A percentile compares a stretch with the other conserved stretches of the same genome.
Conservation (phyloP, 30 jellyfish, hydroid and myxozoan genomes). For the Aurelia sp. region DNA sequence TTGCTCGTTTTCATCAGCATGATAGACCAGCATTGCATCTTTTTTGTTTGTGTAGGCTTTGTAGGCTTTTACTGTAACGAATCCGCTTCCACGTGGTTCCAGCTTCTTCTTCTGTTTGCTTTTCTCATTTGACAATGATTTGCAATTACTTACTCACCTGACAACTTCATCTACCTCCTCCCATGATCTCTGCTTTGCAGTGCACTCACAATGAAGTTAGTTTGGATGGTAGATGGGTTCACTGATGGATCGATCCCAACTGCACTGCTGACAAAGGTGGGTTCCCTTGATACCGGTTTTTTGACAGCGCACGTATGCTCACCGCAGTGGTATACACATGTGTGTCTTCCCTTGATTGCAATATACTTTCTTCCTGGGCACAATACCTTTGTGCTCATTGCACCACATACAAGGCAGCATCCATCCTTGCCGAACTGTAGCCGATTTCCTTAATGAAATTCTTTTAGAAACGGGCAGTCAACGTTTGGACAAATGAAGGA, state of each 20-base stretch:
- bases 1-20: background rate
- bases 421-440: conserved; percentile 3
- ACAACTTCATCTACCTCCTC: background rate
- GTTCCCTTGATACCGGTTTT: background rate
- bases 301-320: background rate
- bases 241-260: background rate
- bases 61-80: background rate
- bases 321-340: background rate
- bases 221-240: conserved; percentile 3
- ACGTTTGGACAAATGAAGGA: background rate
- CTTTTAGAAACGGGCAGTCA: background rate
- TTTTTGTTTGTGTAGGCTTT: background rate
- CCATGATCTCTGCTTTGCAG: background rate
- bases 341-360: background rate
- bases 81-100: background rate
- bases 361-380: background rate
- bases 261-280: background rate
- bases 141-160: background rate
- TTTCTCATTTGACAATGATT: no score
- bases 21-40: background rate
- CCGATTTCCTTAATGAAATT: background rate
- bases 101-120: no score
- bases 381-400: background rate
- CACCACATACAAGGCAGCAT: conserved; percentile 3
- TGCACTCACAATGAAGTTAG: background rate